Conservation (phyloP, 1,140 invertebrate species). For the Cylas formicarius region DNA sequence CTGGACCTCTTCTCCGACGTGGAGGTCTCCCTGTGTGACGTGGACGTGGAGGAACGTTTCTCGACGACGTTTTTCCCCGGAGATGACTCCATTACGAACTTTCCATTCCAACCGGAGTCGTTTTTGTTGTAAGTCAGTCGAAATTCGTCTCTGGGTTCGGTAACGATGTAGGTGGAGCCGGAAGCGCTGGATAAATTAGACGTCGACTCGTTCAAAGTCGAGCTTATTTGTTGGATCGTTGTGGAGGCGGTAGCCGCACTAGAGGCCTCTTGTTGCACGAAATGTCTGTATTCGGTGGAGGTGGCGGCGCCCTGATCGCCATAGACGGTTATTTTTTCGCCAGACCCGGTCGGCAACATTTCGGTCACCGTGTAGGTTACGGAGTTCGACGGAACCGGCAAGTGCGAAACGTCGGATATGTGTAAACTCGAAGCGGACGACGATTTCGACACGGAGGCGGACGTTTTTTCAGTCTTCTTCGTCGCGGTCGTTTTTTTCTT, state of each 20-base stretch:
- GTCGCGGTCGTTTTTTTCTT: conserved; percentile 24
- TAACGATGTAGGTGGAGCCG: conserved; percentile 37
- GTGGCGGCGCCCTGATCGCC: conserved; percentile 31
- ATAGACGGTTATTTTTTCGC: conserved; percentile 41
- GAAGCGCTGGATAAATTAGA: conserved; percentile 33
- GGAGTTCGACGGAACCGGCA: conserved; percentile 31
- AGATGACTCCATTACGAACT: conserved; percentile 44
- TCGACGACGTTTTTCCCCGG: conserved; percentile 17
- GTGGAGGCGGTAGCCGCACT: conserved; percentile 12
- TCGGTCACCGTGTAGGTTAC: conserved; percentile 39
- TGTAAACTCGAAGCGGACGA: conserved; percentile 38
- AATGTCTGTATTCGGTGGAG: conserved; percentile 38
- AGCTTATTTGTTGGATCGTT: conserved; percentile 37
- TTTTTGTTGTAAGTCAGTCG: conserved; percentile 39
- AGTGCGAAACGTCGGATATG: conserved; percentile 39
- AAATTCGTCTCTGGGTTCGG: conserved; percentile 39
- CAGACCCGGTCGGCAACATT: conserved; percentile 32
- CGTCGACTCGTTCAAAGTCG: conserved; percentile 32
- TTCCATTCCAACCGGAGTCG: conserved; percentile 48
- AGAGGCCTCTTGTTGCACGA: conserved; percentile 29
- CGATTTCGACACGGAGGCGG: conserved; percentile 29
- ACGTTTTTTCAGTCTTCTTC: conserved; percentile 13
- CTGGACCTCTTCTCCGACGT: conserved; percentile 48
- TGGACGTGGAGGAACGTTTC: conserved; percentile 28
- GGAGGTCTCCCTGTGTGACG: conserved; percentile 28